Conservation (phyloP, 2,888 invertebrate genomes). For the Lasioglossum marginatum region DNA sequence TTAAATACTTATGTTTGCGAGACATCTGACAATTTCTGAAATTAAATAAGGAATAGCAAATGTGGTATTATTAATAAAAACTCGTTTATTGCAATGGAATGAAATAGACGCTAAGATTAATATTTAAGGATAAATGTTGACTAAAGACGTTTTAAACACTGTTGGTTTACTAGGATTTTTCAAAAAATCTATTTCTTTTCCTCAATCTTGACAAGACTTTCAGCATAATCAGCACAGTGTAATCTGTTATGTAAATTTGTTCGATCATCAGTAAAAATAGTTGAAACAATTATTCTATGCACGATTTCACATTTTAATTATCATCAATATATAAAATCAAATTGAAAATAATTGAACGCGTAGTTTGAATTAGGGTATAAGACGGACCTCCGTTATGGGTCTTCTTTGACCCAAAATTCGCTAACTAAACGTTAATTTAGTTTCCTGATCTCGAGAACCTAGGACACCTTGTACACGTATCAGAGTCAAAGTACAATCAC, state of each 20-base stretch:
- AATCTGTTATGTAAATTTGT: neutral
- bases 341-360: neutral
- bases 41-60: neutral
- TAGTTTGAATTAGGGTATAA: neutral
- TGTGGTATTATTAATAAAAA: neutral
- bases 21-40: neutral
- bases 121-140: neutral
- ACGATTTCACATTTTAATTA: too few species aligned
- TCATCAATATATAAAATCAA: neutral
- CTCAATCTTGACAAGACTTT: neutral
- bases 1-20: neutral
- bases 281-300: neutral
- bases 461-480: slow-evolving; percentile 10
- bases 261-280: neutral
- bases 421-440: neutral
- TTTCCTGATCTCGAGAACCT: neutral
- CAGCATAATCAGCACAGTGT: neutral
- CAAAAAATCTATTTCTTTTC: too few species aligned
- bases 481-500: neutral
- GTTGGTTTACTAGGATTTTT: neutral
- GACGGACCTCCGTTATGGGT: neutral
- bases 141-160: neutral
- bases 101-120: neutral
- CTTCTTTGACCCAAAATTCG: neutral
- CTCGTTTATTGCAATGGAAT: neutral